Evolutionary conservation across 35 echinoderm and acorn worm species (phyloP), one percentile per base, ranked within the genome.

Genomic region (Strongylocentrotus purpuratus): DNA sequence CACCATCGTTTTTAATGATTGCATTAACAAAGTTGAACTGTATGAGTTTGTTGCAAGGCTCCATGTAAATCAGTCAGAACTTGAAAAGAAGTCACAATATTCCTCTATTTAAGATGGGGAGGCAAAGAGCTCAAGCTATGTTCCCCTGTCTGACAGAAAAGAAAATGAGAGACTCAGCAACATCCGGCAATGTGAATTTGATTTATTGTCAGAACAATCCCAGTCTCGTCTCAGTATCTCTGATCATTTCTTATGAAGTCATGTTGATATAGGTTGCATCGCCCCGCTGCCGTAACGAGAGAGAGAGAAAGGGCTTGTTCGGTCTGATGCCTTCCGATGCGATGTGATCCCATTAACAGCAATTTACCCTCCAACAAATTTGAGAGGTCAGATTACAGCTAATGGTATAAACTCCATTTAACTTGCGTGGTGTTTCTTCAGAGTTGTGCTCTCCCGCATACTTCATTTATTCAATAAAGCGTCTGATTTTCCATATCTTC

Each of bases 261-360:
- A 78, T 78, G 65, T 78, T 28, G 65, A 78, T 28, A 78, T 28
- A 78, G 5, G 7, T 78, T 78, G 20, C 65, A 78, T 78, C 20
- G 20, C 65, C 65, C 5, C 17, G 52, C 65, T n/a, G 10, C 65
- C 28, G 65, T 28, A 78, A n/a, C 8, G 5, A 28, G 22, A 78
- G 65, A 28, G 65, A 78, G 65, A 25, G 65, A n/a, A 22, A 78
- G 20, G 65, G 5, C 20, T 78, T 28, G 15, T 78, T n/a, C 28
- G 65, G 65, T 78, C 65, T 78, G 65, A 28, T 78, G 65, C 65
- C 65, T 78, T 78, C 87, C 33, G 45, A 46, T 46, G 33, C n/a
- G 87, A 89, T 89, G 31, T 89, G 87, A 89, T 89, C 87, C 87
- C 31, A 89, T 89, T 46, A 89, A 89, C 32, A 89, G 87, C 87